Evolutionary conservation across 2,113 vertebrate genomes (phyloP), one percentile per base, ranked within the genome.

Genomic region (Hippocampus mohnikei): DNA sequence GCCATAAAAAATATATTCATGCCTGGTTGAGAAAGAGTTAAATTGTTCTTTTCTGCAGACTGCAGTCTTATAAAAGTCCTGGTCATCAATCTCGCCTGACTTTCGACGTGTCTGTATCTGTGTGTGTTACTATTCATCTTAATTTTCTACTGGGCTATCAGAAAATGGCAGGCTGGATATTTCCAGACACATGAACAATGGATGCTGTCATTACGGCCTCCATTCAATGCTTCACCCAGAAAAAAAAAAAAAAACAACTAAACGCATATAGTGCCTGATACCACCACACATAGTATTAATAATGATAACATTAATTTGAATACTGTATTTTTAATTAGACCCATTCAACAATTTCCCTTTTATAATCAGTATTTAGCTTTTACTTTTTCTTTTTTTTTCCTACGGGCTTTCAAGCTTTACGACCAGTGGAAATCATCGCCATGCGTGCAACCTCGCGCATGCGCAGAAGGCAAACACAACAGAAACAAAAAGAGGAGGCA

Each of bases 381-480:
- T 5, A 16, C 8, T 53, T n/a, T 74, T 25, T 67, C 13, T 25
- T 61, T 42, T 60, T 60, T 29, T 8, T 15, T 5, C 48, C 50
- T 56, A 18, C 33, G 29, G 58, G 48, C 58, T 55, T 63, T 66
- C 21, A 42, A 52, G n/a, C 25, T 73, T 73, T 59, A 44, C 33
- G 62, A 72, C 63, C 62, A 48, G 40, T 72, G 41, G 71, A 72
- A 42, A 68, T 52, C 71, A 73, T 60, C 71, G 76, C 76, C 76
- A 78, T 72, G 71, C 76, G 76, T 78, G 64, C n/a, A 21, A 12
- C 12, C 11, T 21, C 52, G 44, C 76, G 76, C 76, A 78, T 78
- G 76, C 76, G 53, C 76, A 67, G 3, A 3, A 3, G 21, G 6
- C 29, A 4, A 18, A 50, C 56, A 33, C 50, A 61, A 40, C 69